A percentile compares a stretch with the other conserved stretches of the same genome.
phyloP scores from a whole-genome alignment of 2,113 vertebrate genomes.

The Aspidoscelis tigris region DNA sequence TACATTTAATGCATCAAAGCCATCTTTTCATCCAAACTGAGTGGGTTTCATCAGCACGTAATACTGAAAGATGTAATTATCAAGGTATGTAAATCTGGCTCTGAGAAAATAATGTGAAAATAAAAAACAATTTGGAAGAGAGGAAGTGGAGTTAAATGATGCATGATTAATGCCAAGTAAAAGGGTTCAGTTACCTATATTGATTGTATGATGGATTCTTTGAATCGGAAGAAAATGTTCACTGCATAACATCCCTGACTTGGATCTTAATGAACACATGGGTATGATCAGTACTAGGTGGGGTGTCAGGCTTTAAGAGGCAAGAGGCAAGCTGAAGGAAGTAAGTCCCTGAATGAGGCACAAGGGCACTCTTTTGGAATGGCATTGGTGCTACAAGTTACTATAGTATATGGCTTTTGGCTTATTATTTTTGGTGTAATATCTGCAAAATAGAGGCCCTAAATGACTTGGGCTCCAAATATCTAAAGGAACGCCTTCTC shows the following conservation, averaged over 20 bases:
- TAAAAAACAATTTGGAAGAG: conserved; percentile 62
- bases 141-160: conserved; percentile 65
- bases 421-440: too few species aligned
- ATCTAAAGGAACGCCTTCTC: too few species aligned
- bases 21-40: conserved; percentile 21
- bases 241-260: background rate
- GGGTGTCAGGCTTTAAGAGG: background rate
- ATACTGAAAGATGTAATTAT: conserved; percentile 64
- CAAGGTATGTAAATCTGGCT: conserved; percentile 40
- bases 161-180: conserved; percentile 61
- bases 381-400: too few species aligned
- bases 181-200: conserved; percentile 65
- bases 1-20: conserved; percentile 32
- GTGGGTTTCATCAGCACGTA: conserved; percentile 43
- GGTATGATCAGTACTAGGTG: background rate
- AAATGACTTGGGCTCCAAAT: too few species aligned
- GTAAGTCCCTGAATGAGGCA: background rate
- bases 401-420: too few species aligned
- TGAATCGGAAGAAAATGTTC: conserved; percentile 29
- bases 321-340: background rate
- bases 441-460: too few species aligned
- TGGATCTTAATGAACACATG: background rate
- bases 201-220: conserved; percentile 55
- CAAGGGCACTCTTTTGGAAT: too few species aligned
- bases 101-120: conserved; percentile 54